A percentile compares a stretch with the other conserved stretches of the same genome.
Conservation (phyloP, 2,113 vertebrate genomes). For the Calonectris borealis region DNA sequence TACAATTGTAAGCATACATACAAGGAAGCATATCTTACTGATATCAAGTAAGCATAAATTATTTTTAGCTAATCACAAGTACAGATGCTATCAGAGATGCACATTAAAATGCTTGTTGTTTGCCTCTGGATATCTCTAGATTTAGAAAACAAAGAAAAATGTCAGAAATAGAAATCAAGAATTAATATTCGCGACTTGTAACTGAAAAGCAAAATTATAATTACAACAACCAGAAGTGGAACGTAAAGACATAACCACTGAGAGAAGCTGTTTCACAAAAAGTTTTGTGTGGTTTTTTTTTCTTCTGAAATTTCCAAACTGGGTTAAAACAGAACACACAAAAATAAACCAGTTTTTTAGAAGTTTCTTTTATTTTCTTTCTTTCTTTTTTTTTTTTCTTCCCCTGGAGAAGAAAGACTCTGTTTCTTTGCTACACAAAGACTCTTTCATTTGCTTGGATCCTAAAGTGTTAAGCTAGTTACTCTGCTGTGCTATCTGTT, state of each 20-base stretch:
- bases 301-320: background rate
- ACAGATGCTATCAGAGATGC: background rate
- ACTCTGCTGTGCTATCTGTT: background rate
- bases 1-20: background rate
- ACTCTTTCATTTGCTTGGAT: background rate
- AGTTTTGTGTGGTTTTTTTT: background rate
- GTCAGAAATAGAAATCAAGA: background rate
- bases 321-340: background rate
- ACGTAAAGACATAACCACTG: background rate
- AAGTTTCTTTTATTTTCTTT: background rate
- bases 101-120: background rate
- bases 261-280: background rate
- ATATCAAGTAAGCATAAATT: background rate
- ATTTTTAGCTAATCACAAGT: background rate
- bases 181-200: background rate
- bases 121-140: background rate
- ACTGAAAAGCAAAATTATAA: background rate
- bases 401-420: background rate
- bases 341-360: background rate
- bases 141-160: background rate
- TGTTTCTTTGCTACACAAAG: background rate
- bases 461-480: background rate
- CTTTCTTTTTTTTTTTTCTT: background rate
- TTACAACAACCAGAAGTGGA: background rate
- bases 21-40: background rate